Base-by-base conservation (phyloP, 2,113 vertebrate genomes). In the Vidua macroura region DNA sequence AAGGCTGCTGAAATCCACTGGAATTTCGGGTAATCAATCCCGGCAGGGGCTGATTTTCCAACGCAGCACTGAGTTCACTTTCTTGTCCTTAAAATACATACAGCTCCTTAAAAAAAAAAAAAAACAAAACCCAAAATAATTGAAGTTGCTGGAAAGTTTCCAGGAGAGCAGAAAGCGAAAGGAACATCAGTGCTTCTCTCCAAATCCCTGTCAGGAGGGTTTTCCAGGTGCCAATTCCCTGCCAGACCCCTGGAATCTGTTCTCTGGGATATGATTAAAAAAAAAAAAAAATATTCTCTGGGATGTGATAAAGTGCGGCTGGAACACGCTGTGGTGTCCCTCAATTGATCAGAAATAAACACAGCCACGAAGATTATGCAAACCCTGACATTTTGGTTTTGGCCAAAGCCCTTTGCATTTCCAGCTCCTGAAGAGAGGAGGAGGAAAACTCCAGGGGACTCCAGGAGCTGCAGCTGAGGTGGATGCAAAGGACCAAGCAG, bases 11-110 rank as follows among this genome's bases (percentile, higher is more conserved):
- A 30, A 48, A 63, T 20, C 77, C 39, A 3, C 31, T 1, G 20
- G 49, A 15, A 41, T 5, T 41, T 17, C 0, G 0, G 53, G 39
- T 3, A 8, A 51, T 15, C 46, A 7, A 2, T 10, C 7, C 79
- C 15, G 7, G 58, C 18, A 24, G 19, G 5, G 43, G 25, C 11
- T 5, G 10, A 22, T 51, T 53, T 24, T 24, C 18, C 62, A 44
- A 30, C 3, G 11, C 56, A 39, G 44, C 0, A 0, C 3, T 2
- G 31, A 88, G 31, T 22, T 73, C 7, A 1, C 49, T 14, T 1
- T 19, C 60, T 58, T 69, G 30, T n/a, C 3, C 3, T 17, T 31
- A 30, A 70, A 74, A 75, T 4, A 28, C 24, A 35, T 3, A 46
- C 67, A 41, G 18, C 66, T 74, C 52, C n/a, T 66, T 15, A 2